Percentiles rank a stretch among this genome's conserved stretches.
Conservation (phyloP, 2,797 vertebrate species). For the Notamacropus eugenii region DNA sequence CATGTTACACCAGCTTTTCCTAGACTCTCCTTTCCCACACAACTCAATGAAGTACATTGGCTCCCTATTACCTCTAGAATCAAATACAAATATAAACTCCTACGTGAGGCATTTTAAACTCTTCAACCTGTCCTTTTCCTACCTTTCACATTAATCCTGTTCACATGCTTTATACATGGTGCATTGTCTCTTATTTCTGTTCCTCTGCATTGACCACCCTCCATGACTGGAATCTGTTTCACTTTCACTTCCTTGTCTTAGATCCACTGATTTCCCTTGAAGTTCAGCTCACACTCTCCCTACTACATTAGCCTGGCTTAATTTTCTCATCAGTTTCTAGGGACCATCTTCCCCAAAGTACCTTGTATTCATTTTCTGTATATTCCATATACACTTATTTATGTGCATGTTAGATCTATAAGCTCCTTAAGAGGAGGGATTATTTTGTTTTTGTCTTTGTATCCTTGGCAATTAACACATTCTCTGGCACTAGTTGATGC, state of each 20-base stretch:
- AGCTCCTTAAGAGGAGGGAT: not conserved
- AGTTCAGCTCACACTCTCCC: not conserved
- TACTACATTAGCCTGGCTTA: not conserved
- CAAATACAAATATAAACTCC: not conserved
- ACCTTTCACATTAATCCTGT: not conserved
- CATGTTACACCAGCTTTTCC: not conserved
- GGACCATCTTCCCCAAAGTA: not conserved
- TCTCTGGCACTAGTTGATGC: not conserved
- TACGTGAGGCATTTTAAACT: not conserved
- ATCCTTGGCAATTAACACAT: not conserved
- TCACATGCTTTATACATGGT: not conserved
- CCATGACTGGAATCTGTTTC: not conserved
- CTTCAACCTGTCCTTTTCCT: not conserved
- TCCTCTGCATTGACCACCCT: slow-evolving; percentile 30
- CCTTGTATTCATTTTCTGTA: not conserved
- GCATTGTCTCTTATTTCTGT: not conserved
- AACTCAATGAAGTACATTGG: not conserved
- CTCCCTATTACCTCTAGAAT: not conserved
- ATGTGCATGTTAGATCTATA: not conserved
- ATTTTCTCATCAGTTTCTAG: not conserved
- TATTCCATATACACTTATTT: not conserved
- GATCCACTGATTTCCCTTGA: not conserved
- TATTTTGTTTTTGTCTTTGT: not conserved
- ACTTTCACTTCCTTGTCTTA: not conserved
- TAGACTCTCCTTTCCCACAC: not conserved